Evolutionary conservation across 2,888 invertebrate species (phyloP).

Genomic region (Serrognathus titanus): DNA sequence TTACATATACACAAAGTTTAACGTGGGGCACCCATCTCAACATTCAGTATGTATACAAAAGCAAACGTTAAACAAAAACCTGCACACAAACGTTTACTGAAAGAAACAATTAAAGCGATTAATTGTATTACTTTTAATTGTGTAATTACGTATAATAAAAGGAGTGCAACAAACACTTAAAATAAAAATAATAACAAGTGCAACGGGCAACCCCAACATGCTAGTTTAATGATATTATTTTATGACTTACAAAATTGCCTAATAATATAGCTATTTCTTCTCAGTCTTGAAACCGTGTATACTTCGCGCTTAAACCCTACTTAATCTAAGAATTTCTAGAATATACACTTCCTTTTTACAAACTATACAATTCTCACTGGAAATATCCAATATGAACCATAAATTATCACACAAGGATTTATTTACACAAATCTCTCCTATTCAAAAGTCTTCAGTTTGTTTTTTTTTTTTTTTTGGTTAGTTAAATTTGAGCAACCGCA

Average conservation of each 20-base stretch:
- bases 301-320: slow-evolving; percentile 28
- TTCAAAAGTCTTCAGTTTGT: too few relatives aligned
- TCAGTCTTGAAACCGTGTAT: slow-evolving; percentile 47
- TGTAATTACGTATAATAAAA: not conserved
- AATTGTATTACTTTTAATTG: too few relatives aligned
- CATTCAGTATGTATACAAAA: not conserved
- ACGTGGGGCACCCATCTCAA: not conserved
- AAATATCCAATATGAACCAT: slow-evolving; percentile 4
- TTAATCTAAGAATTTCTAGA: slow-evolving; percentile 29
- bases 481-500: too few relatives aligned
- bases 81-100: too few relatives aligned
- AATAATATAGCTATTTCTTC: slow-evolving; percentile 26
- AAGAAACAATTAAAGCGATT: too few relatives aligned
- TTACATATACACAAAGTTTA: slow-evolving; percentile 24
- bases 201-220: slow-evolving; percentile 9
- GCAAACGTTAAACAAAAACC: too few relatives aligned
- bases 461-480: too few relatives aligned
- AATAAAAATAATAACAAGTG: slow-evolving; percentile 9
- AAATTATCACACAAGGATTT: slow-evolving; percentile 26
- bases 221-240: slow-evolving; percentile 15
- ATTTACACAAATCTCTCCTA: slow-evolving; percentile 10
- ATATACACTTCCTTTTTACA: slow-evolving; percentile 31
- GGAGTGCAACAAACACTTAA: not conserved
- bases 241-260: slow-evolving; percentile 32
- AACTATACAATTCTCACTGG: slow-evolving; percentile 18